Percentiles rank a stretch among this genome's conserved stretches.
Evolutionary conservation across 2,888 invertebrate genomes (phyloP).

Genomic region (Apotomis capreana): DNA sequence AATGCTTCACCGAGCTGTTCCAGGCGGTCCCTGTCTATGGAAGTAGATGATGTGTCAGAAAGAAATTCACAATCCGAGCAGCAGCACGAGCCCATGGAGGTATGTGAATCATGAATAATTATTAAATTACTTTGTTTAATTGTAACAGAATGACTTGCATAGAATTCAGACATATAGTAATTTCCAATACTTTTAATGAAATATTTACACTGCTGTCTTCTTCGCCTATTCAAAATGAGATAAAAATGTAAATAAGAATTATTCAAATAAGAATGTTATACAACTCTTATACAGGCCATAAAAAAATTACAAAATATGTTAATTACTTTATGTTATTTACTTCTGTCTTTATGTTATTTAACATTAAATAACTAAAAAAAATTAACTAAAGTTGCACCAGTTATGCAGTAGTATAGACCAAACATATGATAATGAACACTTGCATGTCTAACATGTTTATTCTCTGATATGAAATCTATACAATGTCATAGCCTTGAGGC

Average conservation of each 20-base stretch:
- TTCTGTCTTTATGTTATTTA: too few species aligned
- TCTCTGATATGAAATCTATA: background rate
- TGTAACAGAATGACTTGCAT: constrained; percentile 9
- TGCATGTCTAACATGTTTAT: too few species aligned
- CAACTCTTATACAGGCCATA: constrained; percentile 1
- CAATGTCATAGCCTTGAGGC: constrained; percentile 6
- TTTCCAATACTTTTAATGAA: background rate
- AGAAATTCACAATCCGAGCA: constrained; percentile 74
- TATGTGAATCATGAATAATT: constrained; percentile 49
- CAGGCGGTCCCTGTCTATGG: constrained; percentile 76
- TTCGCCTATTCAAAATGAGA: constrained; percentile 1
- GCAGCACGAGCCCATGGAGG: constrained; percentile 78
- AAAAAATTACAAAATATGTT: too few species aligned
- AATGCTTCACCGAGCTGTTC: constrained; percentile 79
- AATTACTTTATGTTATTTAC: too few species aligned
- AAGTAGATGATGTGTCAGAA: constrained; percentile 78
- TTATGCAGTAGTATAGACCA: too few species aligned
- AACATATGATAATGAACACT: background rate
- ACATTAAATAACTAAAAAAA: too few species aligned
- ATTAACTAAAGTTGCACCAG: too few species aligned
- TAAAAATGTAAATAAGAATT: constrained; percentile 15
- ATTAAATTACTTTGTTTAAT: background rate
- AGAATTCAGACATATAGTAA: background rate
- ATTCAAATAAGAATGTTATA: constrained; percentile 23
- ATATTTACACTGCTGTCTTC: background rate